Percentiles rank a stretch among this genome's conserved stretches.
Conservation (phyloP, 2,888 invertebrate species). For the Zhuqinia jingwanae region DNA sequence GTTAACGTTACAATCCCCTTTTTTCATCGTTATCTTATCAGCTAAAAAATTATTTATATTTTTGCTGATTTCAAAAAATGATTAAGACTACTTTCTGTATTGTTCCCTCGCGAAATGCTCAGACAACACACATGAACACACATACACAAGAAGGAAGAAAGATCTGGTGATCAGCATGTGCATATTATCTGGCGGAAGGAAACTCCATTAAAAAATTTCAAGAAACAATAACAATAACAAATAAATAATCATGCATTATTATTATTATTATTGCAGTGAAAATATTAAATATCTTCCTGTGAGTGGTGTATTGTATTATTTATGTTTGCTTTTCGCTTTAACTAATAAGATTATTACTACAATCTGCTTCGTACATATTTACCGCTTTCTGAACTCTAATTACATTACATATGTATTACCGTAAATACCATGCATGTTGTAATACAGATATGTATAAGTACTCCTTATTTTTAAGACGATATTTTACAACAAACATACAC, state of each 20-base stretch:
- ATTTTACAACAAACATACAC: conserved; percentile 13
- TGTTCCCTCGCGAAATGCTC: conserved; percentile 22
- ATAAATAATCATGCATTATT: conserved; percentile 32
- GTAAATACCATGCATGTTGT: not conserved
- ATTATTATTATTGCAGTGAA: conserved; percentile 2
- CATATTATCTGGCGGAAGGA: conserved; percentile 38
- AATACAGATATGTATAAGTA: not conserved
- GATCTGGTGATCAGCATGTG: not conserved
- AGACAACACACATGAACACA: no score
- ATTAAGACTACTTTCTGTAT: conserved; percentile 2
- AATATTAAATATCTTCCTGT: not conserved
- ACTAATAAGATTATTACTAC: conserved; percentile 57
- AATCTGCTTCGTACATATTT: conserved; percentile 39
- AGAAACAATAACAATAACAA: conserved; percentile 56
- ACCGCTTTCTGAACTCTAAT: conserved; percentile 60
- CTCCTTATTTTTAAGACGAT: no score
- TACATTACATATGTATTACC: conserved; percentile 29
- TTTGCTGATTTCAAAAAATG: conserved; percentile 33
- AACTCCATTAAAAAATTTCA: conserved; percentile 34
- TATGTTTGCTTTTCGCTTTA: conserved; percentile 32
- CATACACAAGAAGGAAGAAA: not conserved
- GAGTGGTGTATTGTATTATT: not conserved
- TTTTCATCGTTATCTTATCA: not conserved
- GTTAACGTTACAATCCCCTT: not conserved
- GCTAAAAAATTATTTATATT: no score